A percentile compares a stretch with the other conserved stretches of the same genome.
These are phyloP conservation scores for Drosophila takahashii DNA, from an alignment of 1,140 invertebrate genomes.

Conservation along the genomic window DNA sequence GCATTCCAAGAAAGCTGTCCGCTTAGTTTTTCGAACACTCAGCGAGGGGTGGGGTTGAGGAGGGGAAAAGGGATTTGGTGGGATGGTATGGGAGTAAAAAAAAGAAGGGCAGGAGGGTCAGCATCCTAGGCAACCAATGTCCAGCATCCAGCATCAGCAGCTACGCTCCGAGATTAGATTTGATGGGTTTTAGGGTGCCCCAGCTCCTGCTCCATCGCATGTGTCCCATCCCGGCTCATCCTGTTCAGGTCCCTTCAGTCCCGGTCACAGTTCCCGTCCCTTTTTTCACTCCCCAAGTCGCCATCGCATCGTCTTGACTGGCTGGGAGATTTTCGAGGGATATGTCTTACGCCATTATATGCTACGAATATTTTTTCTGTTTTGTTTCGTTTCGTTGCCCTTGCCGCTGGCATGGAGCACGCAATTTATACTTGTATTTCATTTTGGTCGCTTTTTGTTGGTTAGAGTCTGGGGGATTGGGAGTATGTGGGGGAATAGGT, in stretches of 20 bases:
- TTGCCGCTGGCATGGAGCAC: slow-evolving; percentile 39
- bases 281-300: slow-evolving; percentile 21
- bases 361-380: slow-evolving; percentile 25
- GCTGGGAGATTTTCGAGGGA: slow-evolving; percentile 42
- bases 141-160: slow-evolving; percentile 68
- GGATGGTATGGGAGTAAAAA: not conserved
- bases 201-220: slow-evolving; percentile 29
- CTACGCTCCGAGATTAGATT: slow-evolving; percentile 80
- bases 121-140: slow-evolving; percentile 69
- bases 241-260: slow-evolving; percentile 27
- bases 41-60: not conserved
- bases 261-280: slow-evolving; percentile 11
- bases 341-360: slow-evolving; percentile 60
- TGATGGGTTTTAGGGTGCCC: slow-evolving; percentile 78
- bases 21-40: slow-evolving; percentile 65
- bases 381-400: slow-evolving; percentile 9
- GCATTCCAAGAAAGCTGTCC: slow-evolving; percentile 71
- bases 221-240: slow-evolving; percentile 38
- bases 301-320: slow-evolving; percentile 12
- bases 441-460: slow-evolving; percentile 29
- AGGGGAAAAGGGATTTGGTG: slow-evolving; percentile 9
- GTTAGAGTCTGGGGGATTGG: not conserved
- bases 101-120: slow-evolving; percentile 13
- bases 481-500: slow-evolving; percentile 5
- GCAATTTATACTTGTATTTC: slow-evolving; percentile 58